Evolutionary conservation across 2,888 invertebrate species (phyloP).

Genomic region (Coelopa pilipes): DNA sequence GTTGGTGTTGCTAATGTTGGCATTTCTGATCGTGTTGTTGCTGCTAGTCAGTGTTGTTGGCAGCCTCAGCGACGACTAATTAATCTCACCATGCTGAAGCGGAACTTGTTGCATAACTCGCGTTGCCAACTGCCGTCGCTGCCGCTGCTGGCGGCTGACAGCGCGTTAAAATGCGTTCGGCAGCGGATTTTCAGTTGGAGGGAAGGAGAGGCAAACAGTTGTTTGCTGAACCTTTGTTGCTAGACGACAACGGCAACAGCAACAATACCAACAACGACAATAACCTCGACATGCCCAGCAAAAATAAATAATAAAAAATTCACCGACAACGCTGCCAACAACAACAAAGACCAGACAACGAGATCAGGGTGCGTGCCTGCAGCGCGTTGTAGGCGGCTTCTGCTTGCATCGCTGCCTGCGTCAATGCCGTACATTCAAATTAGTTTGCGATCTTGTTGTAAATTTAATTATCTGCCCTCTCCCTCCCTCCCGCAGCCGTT

Average conservation of each 20-base stretch:
- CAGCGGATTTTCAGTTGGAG: background rate
- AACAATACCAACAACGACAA: background rate
- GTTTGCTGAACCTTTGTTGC: background rate
- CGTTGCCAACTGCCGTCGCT: background rate
- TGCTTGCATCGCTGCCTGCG: background rate
- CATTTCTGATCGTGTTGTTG: too few species aligned
- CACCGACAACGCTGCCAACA: too few species aligned
- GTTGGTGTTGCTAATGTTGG: too few species aligned
- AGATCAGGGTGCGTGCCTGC: background rate
- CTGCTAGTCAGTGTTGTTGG: too few species aligned
- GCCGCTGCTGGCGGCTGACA: background rate
- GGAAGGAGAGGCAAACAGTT: background rate
- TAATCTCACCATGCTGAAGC: conserved; percentile 1
- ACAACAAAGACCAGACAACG: background rate
- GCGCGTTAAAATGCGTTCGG: conserved; percentile 1
- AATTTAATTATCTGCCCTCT: background rate
- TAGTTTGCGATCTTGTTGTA: background rate
- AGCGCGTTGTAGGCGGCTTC: background rate
- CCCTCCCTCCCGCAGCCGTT: too few species aligned
- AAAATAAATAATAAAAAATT: background rate
- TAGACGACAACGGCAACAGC: background rate
- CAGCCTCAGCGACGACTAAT: background rate
- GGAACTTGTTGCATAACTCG: conserved; percentile 7
- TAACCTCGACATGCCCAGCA: background rate
- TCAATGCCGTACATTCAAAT: conserved; percentile 2